phyloP scores from a whole-genome alignment of 2,113 vertebrate genomes.

The Oncorhynchus gorbuscha region DNA sequence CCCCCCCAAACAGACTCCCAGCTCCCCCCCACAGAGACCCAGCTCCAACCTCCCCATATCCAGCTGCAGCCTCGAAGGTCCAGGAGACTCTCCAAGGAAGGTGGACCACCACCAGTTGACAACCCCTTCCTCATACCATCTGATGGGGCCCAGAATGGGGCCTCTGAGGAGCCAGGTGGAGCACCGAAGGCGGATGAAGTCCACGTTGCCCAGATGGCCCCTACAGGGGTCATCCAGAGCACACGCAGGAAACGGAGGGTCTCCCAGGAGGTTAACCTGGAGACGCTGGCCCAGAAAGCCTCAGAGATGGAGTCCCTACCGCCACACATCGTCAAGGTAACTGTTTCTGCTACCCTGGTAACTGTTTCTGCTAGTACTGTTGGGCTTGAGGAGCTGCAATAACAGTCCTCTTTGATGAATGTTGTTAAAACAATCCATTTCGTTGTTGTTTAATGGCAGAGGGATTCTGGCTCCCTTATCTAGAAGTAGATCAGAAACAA shows the following conservation, averaged over 20 bases:
- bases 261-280: slow-evolving; percentile 93
- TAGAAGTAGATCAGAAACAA: slow-evolving; percentile 54
- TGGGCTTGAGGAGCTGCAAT: not conserved
- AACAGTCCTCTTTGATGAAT: not conserved
- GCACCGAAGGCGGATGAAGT: slow-evolving; percentile 67
- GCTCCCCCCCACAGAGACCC: slow-evolving; percentile 70
- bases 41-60: slow-evolving; percentile 29
- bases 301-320: slow-evolving; percentile 90
- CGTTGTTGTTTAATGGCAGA: slow-evolving; percentile 48
- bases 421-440: slow-evolving; percentile 18
- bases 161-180: slow-evolving; percentile 42
- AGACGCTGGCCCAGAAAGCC: slow-evolving; percentile 94
- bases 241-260: slow-evolving; percentile 83
- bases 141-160: slow-evolving; percentile 10
- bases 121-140: slow-evolving; percentile 61
- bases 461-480: slow-evolving; percentile 49
- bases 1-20: slow-evolving; percentile 71
- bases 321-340: slow-evolving; percentile 66
- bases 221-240: slow-evolving; percentile 91
- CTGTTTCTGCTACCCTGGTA: not conserved
- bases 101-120: slow-evolving; percentile 73
- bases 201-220: slow-evolving; percentile 75
- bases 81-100: slow-evolving; percentile 91
- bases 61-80: slow-evolving; percentile 86
- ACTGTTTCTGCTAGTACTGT: too few species aligned